Evolutionary conservation across 2,797 vertebrate species (phyloP).

Genomic region (Tiaroga cobitis): DNA sequence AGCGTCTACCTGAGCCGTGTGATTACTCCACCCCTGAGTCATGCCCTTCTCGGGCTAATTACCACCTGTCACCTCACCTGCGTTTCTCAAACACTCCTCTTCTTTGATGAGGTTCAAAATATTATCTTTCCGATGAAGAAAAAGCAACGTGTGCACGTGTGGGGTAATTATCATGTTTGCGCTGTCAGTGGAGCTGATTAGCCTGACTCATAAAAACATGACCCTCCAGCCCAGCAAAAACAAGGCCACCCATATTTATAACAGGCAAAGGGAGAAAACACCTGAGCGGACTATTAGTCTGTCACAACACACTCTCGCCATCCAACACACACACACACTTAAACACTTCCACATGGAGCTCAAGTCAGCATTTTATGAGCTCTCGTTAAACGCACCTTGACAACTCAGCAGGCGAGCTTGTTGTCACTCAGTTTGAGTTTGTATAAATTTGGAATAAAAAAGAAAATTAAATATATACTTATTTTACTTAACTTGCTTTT

Average conservation of each 20-base stretch:
- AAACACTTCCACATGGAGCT: conserved; percentile 54
- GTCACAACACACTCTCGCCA: conserved; percentile 56
- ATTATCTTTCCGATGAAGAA: conserved; percentile 52
- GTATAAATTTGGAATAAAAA: conserved; percentile 5
- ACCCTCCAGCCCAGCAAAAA: conserved; percentile 56
- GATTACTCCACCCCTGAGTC: conserved; percentile 40
- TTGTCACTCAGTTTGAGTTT: conserved; percentile 50
- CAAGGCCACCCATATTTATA: conserved; percentile 53
- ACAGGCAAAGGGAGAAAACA: conserved; percentile 45
- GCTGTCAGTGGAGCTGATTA: conserved; percentile 60
- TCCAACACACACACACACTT: conserved; percentile 12
- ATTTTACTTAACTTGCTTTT: not conserved
- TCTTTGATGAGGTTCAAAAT: conserved; percentile 57
- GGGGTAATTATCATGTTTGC: conserved; percentile 60
- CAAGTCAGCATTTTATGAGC: conserved; percentile 44
- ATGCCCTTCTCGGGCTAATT: conserved; percentile 49
- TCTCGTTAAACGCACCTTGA: conserved; percentile 39
- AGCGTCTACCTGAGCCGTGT: conserved; percentile 2
- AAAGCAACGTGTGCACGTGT: conserved; percentile 25
- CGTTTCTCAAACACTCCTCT: conserved; percentile 45
- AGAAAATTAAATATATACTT: not conserved
- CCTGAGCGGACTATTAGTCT: conserved; percentile 57
- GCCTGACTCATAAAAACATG: conserved; percentile 56
- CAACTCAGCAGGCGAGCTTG: conserved; percentile 43
- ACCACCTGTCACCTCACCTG: conserved; percentile 60